These are phyloP conservation scores for Macropodus opercularis DNA, from an alignment of 2,797 vertebrate genomes.

Conservation along the genomic window DNA sequence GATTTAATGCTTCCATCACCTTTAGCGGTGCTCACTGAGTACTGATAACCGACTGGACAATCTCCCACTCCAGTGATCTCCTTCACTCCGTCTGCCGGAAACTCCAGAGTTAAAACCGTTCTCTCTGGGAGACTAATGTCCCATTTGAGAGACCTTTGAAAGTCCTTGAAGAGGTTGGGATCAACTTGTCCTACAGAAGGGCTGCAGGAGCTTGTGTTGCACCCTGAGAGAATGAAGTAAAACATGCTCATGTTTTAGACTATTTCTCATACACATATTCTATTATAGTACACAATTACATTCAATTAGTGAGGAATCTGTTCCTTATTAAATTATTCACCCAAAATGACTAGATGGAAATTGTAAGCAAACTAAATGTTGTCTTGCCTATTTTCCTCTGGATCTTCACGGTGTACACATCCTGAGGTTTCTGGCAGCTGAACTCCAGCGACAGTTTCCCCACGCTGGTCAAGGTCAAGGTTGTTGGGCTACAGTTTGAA, in stretches of 20 bases:
- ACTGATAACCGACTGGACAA: slow-evolving; percentile 50
- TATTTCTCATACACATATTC: background rate
- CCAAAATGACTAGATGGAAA: too few species aligned
- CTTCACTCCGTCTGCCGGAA: slow-evolving; percentile 67
- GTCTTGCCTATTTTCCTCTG: slow-evolving; percentile 68
- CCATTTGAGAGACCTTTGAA: slow-evolving; percentile 86
- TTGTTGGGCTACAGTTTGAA: slow-evolving; percentile 43
- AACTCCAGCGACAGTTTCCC: slow-evolving; percentile 62
- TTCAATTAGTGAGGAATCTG: too few species aligned
- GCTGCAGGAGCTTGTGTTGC: slow-evolving; percentile 70
- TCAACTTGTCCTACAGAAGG: slow-evolving; percentile 79
- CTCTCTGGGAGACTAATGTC: slow-evolving; percentile 69
- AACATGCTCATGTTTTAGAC: background rate
- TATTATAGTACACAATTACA: too few species aligned
- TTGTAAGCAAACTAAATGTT: too few species aligned
- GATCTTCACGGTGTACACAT: slow-evolving; percentile 67
- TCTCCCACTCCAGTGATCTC: slow-evolving; percentile 18
- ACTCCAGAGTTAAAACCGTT: slow-evolving; percentile 80
- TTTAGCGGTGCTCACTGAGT: slow-evolving; percentile 46
- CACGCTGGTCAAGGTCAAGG: slow-evolving; percentile 21
- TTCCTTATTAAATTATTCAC: too few species aligned
- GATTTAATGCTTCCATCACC: slow-evolving; percentile 27
- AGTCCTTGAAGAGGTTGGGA: slow-evolving; percentile 72
- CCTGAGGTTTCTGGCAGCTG: slow-evolving; percentile 71
- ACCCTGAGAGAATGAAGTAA: slow-evolving; percentile 59